Percentiles rank a stretch among this genome's conserved stretches.
Evolutionary conservation across 2,888 invertebrate species (phyloP).

Genomic region (Falcaria lacertinaria): DNA sequence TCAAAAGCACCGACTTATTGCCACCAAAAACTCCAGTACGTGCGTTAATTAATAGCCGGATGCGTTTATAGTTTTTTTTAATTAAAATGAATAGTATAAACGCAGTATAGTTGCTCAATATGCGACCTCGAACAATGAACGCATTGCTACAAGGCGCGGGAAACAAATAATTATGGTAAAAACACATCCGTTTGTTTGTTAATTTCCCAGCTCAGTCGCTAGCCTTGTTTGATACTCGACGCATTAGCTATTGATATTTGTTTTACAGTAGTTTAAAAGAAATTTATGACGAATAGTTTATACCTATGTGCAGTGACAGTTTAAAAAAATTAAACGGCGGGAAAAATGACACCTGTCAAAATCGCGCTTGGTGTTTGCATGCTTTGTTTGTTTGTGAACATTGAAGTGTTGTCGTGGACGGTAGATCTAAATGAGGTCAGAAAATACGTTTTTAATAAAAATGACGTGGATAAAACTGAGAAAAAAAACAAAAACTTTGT

Average conservation of each 20-base stretch:
- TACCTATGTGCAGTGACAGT: no score
- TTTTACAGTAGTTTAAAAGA: slow-evolving; percentile 12
- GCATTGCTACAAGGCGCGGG: slow-evolving; percentile 38
- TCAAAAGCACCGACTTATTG: no score
- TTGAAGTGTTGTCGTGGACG: slow-evolving; percentile 54
- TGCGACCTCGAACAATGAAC: slow-evolving; percentile 40
- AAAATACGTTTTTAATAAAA: slow-evolving; percentile 42
- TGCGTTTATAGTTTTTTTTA: neutral
- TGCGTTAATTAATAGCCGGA: neutral
- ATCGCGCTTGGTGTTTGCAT: slow-evolving; percentile 21
- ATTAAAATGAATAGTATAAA: neutral
- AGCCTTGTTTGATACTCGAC: neutral
- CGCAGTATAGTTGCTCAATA: slow-evolving; percentile 29
- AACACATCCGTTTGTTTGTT: slow-evolving; percentile 43
- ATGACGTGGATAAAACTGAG: slow-evolving; percentile 16
- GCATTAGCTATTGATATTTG: slow-evolving; percentile 23
- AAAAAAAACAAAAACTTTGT: slow-evolving; percentile 12
- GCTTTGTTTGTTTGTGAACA: slow-evolving; percentile 26
- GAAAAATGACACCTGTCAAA: slow-evolving; percentile 27
- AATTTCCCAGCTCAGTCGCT: slow-evolving; percentile 18
- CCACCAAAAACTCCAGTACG: no score
- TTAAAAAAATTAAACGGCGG: slow-evolving; percentile 8
- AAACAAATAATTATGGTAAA: slow-evolving; percentile 52
- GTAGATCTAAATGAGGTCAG: slow-evolving; percentile 57
- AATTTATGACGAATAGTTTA: neutral